Conservation (phyloP, 2,888 invertebrate genomes). For the Plagiodera versicolora region DNA sequence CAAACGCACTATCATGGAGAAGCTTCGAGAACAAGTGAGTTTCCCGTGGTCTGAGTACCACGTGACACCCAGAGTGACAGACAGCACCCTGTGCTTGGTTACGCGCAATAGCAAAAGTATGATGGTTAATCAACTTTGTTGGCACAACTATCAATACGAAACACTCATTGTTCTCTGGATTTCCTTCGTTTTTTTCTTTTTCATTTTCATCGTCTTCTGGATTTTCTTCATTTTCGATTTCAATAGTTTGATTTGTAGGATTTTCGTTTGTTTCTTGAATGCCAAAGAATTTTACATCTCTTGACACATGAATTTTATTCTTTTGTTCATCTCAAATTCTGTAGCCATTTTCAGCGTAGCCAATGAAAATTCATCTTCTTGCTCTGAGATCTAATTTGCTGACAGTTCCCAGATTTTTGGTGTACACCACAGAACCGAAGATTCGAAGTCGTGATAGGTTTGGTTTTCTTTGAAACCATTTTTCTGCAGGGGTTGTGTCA, state of each 20-base stretch:
- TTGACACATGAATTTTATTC: conserved; percentile 7
- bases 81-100: too few species aligned
- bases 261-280: background rate
- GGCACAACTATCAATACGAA: too few species aligned
- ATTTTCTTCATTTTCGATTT: background rate
- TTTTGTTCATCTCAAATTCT: conserved; percentile 18
- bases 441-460: conserved; percentile 25
- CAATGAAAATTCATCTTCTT: conserved; percentile 33
- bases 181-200: background rate
- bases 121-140: too few species aligned
- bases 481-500: background rate
- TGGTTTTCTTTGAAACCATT: background rate
- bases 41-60: too few species aligned
- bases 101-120: too few species aligned
- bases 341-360: conserved; percentile 21
- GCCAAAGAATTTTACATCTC: conserved; percentile 17
- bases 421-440: conserved; percentile 38
- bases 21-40: too few species aligned
- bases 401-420: conserved; percentile 31
- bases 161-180: background rate
- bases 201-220: background rate
- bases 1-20: too few species aligned
- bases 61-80: too few species aligned
- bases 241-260: background rate
- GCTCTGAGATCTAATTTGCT: conserved; percentile 39